Evolutionary conservation across 1,140 invertebrate species (phyloP), one percentile per base, ranked within the genome.

Genomic region (Portunus trituberculatus): DNA sequence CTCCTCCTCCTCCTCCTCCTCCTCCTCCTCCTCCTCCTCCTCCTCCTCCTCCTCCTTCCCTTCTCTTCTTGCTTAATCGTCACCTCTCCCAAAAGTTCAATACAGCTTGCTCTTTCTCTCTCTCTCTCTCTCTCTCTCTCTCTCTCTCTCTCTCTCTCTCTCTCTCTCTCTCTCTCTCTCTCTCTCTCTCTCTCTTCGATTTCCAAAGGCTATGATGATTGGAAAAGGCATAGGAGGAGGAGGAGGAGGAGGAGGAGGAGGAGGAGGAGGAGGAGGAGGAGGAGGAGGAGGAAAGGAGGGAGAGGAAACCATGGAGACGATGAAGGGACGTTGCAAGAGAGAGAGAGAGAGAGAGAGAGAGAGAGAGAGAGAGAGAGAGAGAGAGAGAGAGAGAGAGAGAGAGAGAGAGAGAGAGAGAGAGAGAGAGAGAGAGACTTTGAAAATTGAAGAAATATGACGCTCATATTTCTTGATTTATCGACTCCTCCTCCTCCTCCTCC

Each of bases 321-420:
- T 7, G 25, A 8, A n/a, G 8, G 25, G 20, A n/a, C 3, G 59
- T 4, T 7, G 20, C 7, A 76, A n/a, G n/a, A n/a, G 20, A n/a
- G n/a, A 20, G n/a, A 20, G 1, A 20, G 20, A 25, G n/a, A 76
- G 20, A 76, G 67, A 76, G 67, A 76, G 67, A 76, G 67, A 76
- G 67, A 76, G 67, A 76, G 67, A 76, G 67, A 76, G 67, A 76
- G 67, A 76, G 67, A 76, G 67, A 76, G 67, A 76, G 67, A 76
- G 67, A 76, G 67, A 76, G 67, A 76, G 67, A 76, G 67, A 59
- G 52, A 59, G 52, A 59, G 52, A 59, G 52, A 59, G 52, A 59
- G 52, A 59, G 52, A 59, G 52, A 59, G 52, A 59, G 52, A 59
- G 52, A 59, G 52, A 59, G 52, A 59, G 67, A 76, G 67, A 76